A percentile compares a stretch with the other conserved stretches of the same genome.
These are phyloP conservation scores for Leptothorax acervorum DNA, from an alignment of 2,888 invertebrate species.

Conservation along the genomic window DNA sequence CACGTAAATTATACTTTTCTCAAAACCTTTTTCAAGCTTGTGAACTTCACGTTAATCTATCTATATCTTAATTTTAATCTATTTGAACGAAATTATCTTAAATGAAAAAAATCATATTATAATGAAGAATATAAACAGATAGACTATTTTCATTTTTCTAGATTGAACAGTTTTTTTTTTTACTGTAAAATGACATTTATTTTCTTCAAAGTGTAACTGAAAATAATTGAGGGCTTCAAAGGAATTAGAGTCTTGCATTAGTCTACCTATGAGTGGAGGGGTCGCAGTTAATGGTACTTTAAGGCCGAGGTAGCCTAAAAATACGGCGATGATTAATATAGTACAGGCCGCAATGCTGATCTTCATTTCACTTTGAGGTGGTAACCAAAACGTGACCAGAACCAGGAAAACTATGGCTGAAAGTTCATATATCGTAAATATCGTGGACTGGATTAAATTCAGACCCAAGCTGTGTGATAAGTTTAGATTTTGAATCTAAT, in stretches of 20 bases:
- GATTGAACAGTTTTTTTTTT: background rate
- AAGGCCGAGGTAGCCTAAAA: slow-evolving; percentile 89
- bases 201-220: background rate
- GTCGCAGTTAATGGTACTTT: slow-evolving; percentile 87
- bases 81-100: background rate
- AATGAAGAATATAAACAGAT: background rate
- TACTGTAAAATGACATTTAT: background rate
- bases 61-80: background rate
- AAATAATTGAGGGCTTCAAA: background rate
- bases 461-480: background rate
- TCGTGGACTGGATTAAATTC: background rate
- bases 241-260: background rate
- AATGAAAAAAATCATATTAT: background rate
- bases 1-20: too few relatives aligned
- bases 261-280: slow-evolving; percentile 87
- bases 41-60: background rate
- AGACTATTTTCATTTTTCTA: background rate
- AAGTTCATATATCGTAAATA: slow-evolving; percentile 62
- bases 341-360: slow-evolving; percentile 88
- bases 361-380: slow-evolving; percentile 90
- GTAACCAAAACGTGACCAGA: slow-evolving; percentile 89
- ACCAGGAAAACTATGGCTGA: slow-evolving; percentile 88
- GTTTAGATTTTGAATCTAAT: slow-evolving; percentile 6
- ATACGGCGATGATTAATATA: slow-evolving; percentile 88
- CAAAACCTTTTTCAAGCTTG: background rate